Conservation (phyloP, 1,140 invertebrate genomes). For the Leucophenga varia region DNA sequence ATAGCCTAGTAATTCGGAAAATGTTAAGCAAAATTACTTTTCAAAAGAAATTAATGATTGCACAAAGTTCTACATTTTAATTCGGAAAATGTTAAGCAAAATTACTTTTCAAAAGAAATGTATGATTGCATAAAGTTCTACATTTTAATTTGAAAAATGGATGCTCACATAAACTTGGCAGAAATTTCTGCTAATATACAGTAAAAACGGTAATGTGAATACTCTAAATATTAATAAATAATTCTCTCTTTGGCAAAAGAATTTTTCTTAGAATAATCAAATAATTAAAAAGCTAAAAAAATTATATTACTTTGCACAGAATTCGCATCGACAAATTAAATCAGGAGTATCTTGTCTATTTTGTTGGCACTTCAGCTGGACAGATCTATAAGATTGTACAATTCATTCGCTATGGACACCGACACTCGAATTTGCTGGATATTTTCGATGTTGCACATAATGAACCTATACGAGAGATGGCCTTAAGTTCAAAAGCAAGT, state of each 20-base stretch:
- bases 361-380: slow-evolving; percentile 76
- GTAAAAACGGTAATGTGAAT: no score
- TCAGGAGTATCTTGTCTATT: slow-evolving; percentile 75
- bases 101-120: no score
- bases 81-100: no score
- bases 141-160: no score
- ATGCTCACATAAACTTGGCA: no score
- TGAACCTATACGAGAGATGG: slow-evolving; percentile 73
- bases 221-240: neutral
- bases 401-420: slow-evolving; percentile 62
- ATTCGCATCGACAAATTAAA: slow-evolving; percentile 56
- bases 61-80: no score
- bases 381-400: slow-evolving; percentile 81
- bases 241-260: neutral
- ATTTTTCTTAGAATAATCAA: neutral
- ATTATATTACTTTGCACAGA: slow-evolving; percentile 24
- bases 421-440: slow-evolving; percentile 72
- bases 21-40: no score
- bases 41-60: no score
- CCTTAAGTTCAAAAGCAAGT: slow-evolving; percentile 70
- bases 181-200: no score
- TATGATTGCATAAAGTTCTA: no score
- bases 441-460: slow-evolving; percentile 73
- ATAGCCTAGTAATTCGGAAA: no score
- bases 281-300: no score